Evolutionary conservation across 1,140 invertebrate genomes (phyloP).

Genomic region (Meloidogyne floridensis): DNA sequence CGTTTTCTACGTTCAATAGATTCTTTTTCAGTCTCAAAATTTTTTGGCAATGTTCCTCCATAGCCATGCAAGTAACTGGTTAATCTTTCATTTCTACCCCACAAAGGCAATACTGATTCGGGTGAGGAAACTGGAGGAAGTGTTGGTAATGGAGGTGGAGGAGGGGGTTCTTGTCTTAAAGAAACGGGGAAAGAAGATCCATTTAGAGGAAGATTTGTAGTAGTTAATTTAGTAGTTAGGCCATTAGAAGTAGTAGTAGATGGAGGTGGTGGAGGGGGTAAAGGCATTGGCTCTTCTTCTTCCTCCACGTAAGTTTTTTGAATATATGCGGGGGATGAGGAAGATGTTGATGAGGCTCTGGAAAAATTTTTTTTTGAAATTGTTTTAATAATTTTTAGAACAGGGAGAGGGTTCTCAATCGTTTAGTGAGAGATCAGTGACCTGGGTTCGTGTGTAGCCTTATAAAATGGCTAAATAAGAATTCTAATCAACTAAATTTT

Average conservation of each 20-base stretch:
- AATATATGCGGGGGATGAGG: background rate
- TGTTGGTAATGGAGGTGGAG: constrained; percentile 8
- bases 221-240: too few species aligned
- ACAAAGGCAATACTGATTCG: constrained; percentile 22
- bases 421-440: too few species aligned
- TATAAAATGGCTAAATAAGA: too few species aligned
- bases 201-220: background rate
- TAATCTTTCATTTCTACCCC: constrained; percentile 28
- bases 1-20: background rate
- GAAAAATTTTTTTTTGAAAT: too few species aligned
- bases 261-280: background rate
- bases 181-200: background rate
- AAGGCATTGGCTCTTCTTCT: constrained; percentile 11
- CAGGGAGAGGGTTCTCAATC: too few species aligned
- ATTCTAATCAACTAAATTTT: too few species aligned
- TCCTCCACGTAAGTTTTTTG: background rate
- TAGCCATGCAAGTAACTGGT: constrained; percentile 23
- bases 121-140: background rate
- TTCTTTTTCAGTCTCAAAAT: background rate
- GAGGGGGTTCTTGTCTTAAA: background rate
- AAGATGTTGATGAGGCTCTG: constrained; percentile 1
- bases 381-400: too few species aligned
- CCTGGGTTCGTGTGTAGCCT: too few species aligned
- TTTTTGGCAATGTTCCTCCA: constrained; percentile 5
- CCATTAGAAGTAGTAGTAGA: background rate